phyloP scores from a whole-genome alignment of 2,113 vertebrate species.

The Xiphorhynchus elegans region DNA sequence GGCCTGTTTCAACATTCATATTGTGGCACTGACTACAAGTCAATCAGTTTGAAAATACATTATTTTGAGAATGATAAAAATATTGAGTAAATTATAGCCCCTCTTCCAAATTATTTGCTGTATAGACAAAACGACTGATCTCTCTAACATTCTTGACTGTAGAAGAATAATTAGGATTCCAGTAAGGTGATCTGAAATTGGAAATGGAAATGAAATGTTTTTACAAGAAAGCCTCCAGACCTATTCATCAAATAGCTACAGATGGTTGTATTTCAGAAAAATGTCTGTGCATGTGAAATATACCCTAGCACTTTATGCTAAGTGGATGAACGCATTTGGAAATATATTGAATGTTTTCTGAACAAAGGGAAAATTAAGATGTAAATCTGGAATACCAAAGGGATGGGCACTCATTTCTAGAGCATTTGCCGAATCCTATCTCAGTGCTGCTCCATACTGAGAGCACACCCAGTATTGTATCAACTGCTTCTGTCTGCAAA shows the following conservation, averaged over 20 bases:
- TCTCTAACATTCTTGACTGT: background rate
- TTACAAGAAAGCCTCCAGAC: background rate
- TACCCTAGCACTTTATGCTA: background rate
- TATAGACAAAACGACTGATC: background rate
- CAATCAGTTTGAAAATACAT: background rate
- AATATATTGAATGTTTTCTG: background rate
- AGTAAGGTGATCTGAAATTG: background rate
- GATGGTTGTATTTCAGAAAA: background rate
- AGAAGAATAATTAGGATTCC: background rate
- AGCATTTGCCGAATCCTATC: background rate
- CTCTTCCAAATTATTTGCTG: background rate
- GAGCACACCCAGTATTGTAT: background rate
- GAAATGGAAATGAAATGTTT: conserved; percentile 4
- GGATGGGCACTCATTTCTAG: background rate
- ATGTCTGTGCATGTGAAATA: background rate
- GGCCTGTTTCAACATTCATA: background rate
- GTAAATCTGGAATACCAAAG: background rate
- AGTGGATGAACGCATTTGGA: background rate
- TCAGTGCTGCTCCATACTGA: background rate
- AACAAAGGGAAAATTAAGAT: background rate
- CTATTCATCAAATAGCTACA: background rate
- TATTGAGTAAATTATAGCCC: background rate
- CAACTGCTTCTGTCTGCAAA: background rate
- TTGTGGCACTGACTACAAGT: background rate
- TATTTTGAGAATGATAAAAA: background rate